A percentile compares a stretch with the other conserved stretches of the same genome.
Evolutionary conservation across 1,140 invertebrate species (phyloP).

Genomic region (Leptestheria dahalacensis): DNA sequence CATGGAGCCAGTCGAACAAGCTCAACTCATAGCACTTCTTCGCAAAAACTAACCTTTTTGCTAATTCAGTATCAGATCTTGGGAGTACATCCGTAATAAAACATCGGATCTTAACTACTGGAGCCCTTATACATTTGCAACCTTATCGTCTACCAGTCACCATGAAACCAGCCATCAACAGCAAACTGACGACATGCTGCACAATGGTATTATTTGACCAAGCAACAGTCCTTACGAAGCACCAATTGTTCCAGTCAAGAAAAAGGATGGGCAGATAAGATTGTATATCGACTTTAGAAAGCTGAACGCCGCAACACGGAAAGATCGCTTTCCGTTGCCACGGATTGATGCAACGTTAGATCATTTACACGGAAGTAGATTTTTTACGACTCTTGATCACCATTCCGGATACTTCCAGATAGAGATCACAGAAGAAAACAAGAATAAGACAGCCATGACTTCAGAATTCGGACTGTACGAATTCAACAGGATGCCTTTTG

Average conservation of each 20-base stretch:
- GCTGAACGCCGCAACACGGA: conserved; percentile 27
- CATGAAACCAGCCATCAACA: conserved; percentile 9
- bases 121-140: not conserved
- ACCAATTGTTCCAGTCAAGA: not conserved
- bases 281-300: conserved; percentile 30
- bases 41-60: no score
- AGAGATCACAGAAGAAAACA: conserved; percentile 24
- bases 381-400: conserved; percentile 30
- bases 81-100: not conserved
- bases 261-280: conserved; percentile 16
- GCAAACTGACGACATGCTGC: conserved; percentile 18
- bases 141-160: not conserved
- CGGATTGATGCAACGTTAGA: conserved; percentile 31
- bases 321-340: conserved; percentile 32
- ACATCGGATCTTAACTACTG: not conserved
- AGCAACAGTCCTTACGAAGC: not conserved
- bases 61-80: not conserved
- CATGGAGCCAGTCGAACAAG: no score
- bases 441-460: conserved; percentile 30
- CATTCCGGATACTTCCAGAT: conserved; percentile 32
- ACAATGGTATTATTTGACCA: not conserved
- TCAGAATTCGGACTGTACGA: conserved; percentile 27
- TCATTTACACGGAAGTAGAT: conserved; percentile 23
- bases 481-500: conserved; percentile 31
- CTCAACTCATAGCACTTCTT: no score